Evolutionary conservation across 2,113 vertebrate genomes (phyloP), one percentile per base, ranked within the genome.

Genomic region (Ictalurus furcatus): DNA sequence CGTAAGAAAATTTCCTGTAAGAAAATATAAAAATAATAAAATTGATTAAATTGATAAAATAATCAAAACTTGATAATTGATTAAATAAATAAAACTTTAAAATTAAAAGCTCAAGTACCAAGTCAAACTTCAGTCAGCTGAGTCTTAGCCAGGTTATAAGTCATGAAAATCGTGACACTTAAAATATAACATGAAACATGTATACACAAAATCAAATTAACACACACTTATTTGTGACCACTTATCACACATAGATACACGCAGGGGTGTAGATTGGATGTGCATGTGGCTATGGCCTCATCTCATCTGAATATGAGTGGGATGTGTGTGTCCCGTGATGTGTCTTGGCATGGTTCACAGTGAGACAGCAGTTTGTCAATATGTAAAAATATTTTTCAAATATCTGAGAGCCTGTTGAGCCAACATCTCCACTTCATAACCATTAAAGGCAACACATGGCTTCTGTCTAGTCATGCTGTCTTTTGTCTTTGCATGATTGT

Each of bases 241-340:
- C 21, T 14, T 25, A 61, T 28, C 8, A 21, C 11, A 48, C 16
- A 21, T n/a, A 30, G 28, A 34, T 40, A 74, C 54, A 34, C 67
- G 73, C 67, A 89, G 88, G 88, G 89, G 89, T 88, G 85, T 89
- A 84, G 69, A 90, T 67, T 90, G 89, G 74, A 89, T 90, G 87
- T 78, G 89, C 89, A 90, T 90, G 89, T 91, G 81, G 85, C 74
- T 88, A 87, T 85, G 85, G 80, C 85, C 73, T 88, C 81, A 69
- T 87, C 84, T 87, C 71, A 52, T 65, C 79, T 78, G 81, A 12
- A 83, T 87, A 65, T 86, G 76, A 78, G 73, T 88, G 73, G 85
- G 63, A 90, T 90, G 76, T 90, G 73, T 90, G 71, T 88, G 87
- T 86, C 81, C 78, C 87, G 40, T 89, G 90, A 84, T 84, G 61